These are phyloP conservation scores for Anoura caudifer DNA, from an alignment of 2,113 vertebrate species.

Conservation along the genomic window DNA sequence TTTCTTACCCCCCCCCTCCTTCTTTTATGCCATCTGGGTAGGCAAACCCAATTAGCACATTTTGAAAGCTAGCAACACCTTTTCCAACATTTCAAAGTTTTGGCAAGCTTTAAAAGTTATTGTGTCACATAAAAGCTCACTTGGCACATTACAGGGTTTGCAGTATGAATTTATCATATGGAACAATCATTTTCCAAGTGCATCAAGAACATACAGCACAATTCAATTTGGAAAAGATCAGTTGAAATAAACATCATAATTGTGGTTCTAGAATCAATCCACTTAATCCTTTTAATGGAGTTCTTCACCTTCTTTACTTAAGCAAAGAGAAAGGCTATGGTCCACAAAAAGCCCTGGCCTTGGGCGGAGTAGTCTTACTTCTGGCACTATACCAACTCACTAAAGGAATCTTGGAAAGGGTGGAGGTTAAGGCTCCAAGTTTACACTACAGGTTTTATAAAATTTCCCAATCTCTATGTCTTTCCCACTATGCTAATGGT, in stretches of 20 bases:
- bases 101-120: slow-evolving; percentile 78
- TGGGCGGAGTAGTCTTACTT: neutral
- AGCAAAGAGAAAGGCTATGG: neutral
- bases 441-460: neutral
- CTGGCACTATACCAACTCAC: neutral
- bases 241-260: slow-evolving; percentile 42
- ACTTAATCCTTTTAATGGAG: neutral
- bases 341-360: neutral
- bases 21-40: slow-evolving; percentile 76
- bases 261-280: neutral
- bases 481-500: slow-evolving; percentile 4
- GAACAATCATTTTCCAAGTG: slow-evolving; percentile 68
- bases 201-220: slow-evolving; percentile 32
- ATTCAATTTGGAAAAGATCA: slow-evolving; percentile 47
- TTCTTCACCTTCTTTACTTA: neutral
- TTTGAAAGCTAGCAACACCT: slow-evolving; percentile 82
- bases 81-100: slow-evolving; percentile 66
- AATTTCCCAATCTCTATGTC: neutral
- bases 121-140: slow-evolving; percentile 75
- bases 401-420: slow-evolving; percentile 18
- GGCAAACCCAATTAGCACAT: slow-evolving; percentile 82
- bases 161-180: slow-evolving; percentile 70
- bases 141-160: slow-evolving; percentile 63
- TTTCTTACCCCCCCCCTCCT: neutral
- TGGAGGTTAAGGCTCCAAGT: neutral